Evolutionary conservation across 2,888 invertebrate species (phyloP).

Genomic region (Ariolimax columbianus): DNA sequence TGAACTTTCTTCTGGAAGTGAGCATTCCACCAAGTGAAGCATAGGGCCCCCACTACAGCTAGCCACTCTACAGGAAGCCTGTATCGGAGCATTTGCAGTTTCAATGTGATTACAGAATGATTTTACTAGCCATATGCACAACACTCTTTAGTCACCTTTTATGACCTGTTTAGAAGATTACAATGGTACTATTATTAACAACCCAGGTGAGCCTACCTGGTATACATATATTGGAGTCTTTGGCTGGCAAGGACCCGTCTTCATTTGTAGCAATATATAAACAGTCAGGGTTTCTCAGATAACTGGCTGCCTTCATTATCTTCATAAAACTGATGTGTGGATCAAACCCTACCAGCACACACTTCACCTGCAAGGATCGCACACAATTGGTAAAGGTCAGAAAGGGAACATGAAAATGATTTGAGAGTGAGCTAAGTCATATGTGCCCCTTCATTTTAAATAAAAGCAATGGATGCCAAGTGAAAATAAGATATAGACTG

Average conservation of each 20-base stretch:
- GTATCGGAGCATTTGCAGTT: too few relatives aligned
- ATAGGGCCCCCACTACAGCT: too few relatives aligned
- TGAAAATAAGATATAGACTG: not conserved
- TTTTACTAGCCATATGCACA: too few relatives aligned
- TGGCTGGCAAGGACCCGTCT: slow-evolving; percentile 89
- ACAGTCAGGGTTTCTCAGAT: slow-evolving; percentile 87
- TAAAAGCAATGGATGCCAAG: not conserved
- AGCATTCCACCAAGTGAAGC: too few relatives aligned
- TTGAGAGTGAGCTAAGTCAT: not conserved
- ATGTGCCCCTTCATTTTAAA: not conserved
- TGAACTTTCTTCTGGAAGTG: too few relatives aligned
- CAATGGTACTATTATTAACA: too few relatives aligned
- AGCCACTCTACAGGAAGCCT: too few relatives aligned
- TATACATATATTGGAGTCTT: slow-evolving; percentile 80
- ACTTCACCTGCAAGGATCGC: slow-evolving; percentile 83
- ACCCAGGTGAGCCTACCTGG: slow-evolving; percentile 82
- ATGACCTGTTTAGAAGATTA: too few relatives aligned
- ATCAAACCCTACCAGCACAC: slow-evolving; percentile 97
- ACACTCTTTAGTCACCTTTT: too few relatives aligned
- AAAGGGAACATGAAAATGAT: not conserved
- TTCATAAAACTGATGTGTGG: slow-evolving; percentile 94
- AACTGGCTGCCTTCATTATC: slow-evolving; percentile 93
- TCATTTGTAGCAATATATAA: slow-evolving; percentile 95
- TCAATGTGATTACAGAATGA: too few relatives aligned
- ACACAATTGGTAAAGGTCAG: not conserved